Evolutionary conservation across 2,797 vertebrate genomes (phyloP), one percentile per base, ranked within the genome.

Genomic region (Myotis daubentonii): DNA sequence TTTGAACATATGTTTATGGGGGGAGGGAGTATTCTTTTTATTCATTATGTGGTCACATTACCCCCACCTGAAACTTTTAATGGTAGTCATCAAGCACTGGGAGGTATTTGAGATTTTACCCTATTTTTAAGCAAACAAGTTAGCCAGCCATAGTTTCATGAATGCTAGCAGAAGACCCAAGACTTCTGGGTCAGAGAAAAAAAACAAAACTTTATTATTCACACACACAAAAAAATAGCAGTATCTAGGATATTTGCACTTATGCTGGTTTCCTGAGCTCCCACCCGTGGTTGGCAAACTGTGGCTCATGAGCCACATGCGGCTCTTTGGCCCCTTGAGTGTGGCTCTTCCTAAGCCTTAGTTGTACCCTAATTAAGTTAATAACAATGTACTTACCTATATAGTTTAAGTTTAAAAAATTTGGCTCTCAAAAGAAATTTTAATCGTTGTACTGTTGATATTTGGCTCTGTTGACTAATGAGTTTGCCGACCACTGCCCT

Each of bases 61-160:
- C 6, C 6, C 33, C n/a, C 25, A 71, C 25, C 22, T 95, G 53
- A 8, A 70, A 20, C 89, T 79, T 70, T 92, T 76, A 80, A 53
- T 65, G 19, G 74, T 16, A 65, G 28, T 60, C 41, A 60, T 51
- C 17, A 57, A 93, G 19, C 53, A 49, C 19, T 38, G 0, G 33
- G 41, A 87, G 11, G 23, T 71, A 53, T 80, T 38, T 87, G 36
- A 87, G 9, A 76, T 68, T 94, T 91, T 62, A 79, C 19, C 22
- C n/a, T 65, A 30, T 78, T 96, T 94, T 81, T 22, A 84, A 68
- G 47, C 20, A 78, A 87, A 86, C 9, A 87, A 30, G 7, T 70
- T 79, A 86, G 49, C 51, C 36, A 84, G 44, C 36, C 72, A 66
- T 15, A 33, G 11, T 33, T 66, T 89, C 68, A 74, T 9, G 25